These are phyloP conservation scores for Cheirogaleus medius DNA, from an alignment of 2,113 vertebrate species.

Conservation along the genomic window DNA sequence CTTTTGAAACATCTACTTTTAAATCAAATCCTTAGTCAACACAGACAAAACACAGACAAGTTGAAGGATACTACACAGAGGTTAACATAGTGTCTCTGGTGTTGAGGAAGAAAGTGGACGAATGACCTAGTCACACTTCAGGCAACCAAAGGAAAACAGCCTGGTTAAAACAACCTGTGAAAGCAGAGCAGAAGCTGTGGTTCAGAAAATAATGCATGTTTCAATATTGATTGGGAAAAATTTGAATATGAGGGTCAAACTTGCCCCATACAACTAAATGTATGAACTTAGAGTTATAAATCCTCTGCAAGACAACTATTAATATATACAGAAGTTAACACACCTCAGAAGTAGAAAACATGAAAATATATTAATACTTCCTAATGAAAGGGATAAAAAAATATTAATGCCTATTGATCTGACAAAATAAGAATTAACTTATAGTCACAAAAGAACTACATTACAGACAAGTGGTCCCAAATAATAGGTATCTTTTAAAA, in stretches of 20 bases:
- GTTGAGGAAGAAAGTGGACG: not conserved
- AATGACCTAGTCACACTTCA: not conserved
- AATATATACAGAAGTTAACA: too few relatives aligned
- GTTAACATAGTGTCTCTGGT: not conserved
- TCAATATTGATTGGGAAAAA: not conserved
- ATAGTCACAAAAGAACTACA: not conserved
- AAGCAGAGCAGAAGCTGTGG: not conserved
- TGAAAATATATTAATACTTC: too few relatives aligned
- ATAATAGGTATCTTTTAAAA: not conserved
- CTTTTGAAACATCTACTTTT: not conserved
- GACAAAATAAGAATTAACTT: not conserved
- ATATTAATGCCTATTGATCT: not conserved
- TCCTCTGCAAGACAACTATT: not conserved
- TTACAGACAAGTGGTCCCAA: not conserved
- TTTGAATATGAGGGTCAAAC: not conserved
- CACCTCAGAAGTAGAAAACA: not conserved
- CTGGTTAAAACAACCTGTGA: not conserved
- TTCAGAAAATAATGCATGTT: not conserved
- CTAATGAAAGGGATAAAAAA: too few relatives aligned
- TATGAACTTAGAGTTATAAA: not conserved
- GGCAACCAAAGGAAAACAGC: not conserved
- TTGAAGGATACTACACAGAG: not conserved
- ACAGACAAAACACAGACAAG: not conserved
- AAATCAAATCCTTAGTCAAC: not conserved
- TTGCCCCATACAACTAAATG: not conserved